A percentile compares a stretch with the other conserved stretches of the same genome.
Conservation (phyloP, 2,797 vertebrate species). For the Ammospiza maritima region DNA sequence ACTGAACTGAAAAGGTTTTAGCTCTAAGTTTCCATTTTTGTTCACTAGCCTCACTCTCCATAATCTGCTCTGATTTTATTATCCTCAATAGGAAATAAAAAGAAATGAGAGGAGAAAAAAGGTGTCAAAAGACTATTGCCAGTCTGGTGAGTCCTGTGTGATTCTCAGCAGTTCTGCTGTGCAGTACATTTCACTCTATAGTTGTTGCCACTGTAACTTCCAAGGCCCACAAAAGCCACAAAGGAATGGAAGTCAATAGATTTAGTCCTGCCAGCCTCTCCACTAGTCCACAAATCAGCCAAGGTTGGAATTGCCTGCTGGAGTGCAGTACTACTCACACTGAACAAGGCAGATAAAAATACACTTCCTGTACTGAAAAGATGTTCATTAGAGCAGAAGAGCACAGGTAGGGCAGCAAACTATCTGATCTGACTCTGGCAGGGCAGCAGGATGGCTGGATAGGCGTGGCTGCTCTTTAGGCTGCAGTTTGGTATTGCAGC, state of each 20-base stretch:
- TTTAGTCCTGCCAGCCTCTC: background rate
- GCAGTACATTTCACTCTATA: background rate
- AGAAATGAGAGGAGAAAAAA: background rate
- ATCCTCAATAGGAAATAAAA: background rate
- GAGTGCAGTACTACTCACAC: background rate
- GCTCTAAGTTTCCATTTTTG: background rate
- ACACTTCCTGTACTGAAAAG: background rate
- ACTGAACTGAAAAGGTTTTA: background rate
- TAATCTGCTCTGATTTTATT: background rate
- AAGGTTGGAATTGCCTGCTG: constrained; percentile 26
- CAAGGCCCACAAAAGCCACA: background rate
- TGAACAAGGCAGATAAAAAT: constrained; percentile 12
- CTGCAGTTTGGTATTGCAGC: background rate
- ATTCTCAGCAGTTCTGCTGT: background rate
- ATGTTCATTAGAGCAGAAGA: background rate
- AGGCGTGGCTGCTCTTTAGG: background rate
- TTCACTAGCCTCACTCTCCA: background rate
- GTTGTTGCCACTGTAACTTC: background rate
- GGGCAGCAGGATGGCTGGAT: background rate
- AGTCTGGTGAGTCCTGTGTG: background rate
- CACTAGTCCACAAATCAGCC: background rate
- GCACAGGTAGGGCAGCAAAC: background rate
- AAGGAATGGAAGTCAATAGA: background rate
- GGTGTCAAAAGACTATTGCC: background rate
- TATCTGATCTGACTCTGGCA: background rate